These are phyloP conservation scores for Platysternon megacephalum DNA, from an alignment of 2,113 vertebrate genomes.

Conservation along the genomic window DNA sequence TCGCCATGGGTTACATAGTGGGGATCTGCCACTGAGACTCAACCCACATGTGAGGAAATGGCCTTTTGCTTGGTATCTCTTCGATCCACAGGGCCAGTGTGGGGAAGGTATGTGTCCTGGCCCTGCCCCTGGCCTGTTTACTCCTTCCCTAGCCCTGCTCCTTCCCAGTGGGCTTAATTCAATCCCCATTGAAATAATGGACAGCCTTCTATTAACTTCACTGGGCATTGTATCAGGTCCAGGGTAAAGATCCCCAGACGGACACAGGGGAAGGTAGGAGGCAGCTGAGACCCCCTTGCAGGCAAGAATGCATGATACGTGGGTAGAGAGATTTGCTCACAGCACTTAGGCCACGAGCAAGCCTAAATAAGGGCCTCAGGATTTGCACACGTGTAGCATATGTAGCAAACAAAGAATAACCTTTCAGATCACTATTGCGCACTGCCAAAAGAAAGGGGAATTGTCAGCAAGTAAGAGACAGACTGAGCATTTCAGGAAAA, in stretches of 20 bases:
- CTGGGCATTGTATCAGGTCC: background rate
- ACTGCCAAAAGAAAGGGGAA: background rate
- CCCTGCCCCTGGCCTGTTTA: background rate
- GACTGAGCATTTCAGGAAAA: background rate
- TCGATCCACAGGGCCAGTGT: background rate
- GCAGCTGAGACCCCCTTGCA: background rate
- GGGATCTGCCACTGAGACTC: too few relatives aligned
- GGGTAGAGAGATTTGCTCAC: background rate
- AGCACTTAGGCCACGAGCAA: background rate
- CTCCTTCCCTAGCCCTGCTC: background rate
- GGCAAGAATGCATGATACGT: background rate
- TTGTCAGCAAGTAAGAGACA: background rate
- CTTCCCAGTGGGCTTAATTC: background rate
- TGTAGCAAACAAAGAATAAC: background rate
- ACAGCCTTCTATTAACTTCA: rapidly evolving
- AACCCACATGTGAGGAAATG: too few relatives aligned
- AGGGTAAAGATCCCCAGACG: rapidly evolving
- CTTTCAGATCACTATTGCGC: background rate
- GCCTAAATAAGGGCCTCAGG: background rate
- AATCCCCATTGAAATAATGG: background rate
- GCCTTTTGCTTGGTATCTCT: too few relatives aligned
- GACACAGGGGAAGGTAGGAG: background rate
- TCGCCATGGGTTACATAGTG: too few relatives aligned
- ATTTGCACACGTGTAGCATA: background rate
- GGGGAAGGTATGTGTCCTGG: background rate